phyloP scores from a whole-genome alignment of 2,888 invertebrate species.

The Patella pellucida region DNA sequence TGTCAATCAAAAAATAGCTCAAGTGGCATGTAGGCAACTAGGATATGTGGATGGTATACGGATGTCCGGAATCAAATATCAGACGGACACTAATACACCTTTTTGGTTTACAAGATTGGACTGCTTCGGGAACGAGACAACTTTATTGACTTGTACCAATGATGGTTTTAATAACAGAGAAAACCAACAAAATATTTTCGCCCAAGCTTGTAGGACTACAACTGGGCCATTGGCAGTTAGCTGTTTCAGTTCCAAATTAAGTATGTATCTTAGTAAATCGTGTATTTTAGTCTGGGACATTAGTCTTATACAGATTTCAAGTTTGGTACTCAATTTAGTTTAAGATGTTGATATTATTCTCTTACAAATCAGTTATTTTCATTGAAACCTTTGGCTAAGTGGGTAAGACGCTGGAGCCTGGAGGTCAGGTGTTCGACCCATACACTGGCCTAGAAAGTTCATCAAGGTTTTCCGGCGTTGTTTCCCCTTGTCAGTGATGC shows the following conservation, averaged over 20 bases:
- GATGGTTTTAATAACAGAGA: constrained; percentile 55
- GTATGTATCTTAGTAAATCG: constrained; percentile 34
- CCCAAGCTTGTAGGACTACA: constrained; percentile 6
- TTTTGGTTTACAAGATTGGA: constrained; percentile 40
- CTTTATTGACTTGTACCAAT: constrained; percentile 57
- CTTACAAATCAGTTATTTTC: too few relatives aligned
- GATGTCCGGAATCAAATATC: constrained; percentile 35
- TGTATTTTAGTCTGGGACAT: too few relatives aligned
- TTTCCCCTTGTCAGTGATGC: too few relatives aligned
- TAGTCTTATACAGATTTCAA: too few relatives aligned
- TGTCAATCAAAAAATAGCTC: constrained; percentile 55
- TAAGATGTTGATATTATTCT: too few relatives aligned
- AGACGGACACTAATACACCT: constrained; percentile 31
- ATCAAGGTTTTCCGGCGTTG: too few relatives aligned
- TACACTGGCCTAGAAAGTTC: too few relatives aligned
- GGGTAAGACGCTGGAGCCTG: too few relatives aligned
- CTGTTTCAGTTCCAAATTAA: constrained; percentile 48
- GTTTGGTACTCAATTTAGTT: too few relatives aligned
- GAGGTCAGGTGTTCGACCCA: too few relatives aligned
- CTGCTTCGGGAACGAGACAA: constrained; percentile 53
- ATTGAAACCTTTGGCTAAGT: too few relatives aligned
- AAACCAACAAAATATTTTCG: constrained; percentile 7
- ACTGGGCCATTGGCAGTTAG: constrained; percentile 40
- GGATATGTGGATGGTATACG: constrained; percentile 53
- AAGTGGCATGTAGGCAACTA: constrained; percentile 55